phyloP scores from a whole-genome alignment of 2,797 vertebrate species.

The Pagetopsis macropterus region DNA sequence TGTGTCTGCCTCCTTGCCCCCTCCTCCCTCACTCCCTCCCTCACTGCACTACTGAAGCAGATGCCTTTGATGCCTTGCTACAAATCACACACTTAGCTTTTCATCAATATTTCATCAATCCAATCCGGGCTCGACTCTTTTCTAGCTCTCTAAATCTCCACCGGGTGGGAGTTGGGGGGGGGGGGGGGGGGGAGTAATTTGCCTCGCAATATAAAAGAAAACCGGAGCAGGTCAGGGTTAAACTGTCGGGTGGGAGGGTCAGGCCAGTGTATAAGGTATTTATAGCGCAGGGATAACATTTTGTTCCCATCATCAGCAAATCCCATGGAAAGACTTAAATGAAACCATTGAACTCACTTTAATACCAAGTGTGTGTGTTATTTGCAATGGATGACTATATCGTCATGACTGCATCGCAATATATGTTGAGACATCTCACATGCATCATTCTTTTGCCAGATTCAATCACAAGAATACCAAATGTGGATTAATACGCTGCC shows the following conservation, averaged over 20 bases:
- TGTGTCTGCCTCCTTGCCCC: slow-evolving; percentile 15
- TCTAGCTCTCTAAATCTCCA: slow-evolving; percentile 70
- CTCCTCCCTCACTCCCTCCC: slow-evolving; percentile 39
- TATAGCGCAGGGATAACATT: too few relatives aligned
- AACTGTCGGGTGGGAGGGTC: slow-evolving; percentile 15
- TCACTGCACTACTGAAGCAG: slow-evolving; percentile 61
- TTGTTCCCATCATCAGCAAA: neutral
- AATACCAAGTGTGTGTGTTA: neutral
- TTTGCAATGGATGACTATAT: neutral
- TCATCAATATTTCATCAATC: slow-evolving; percentile 86
- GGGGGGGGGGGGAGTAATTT: slow-evolving; percentile 54
- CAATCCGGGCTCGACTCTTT: slow-evolving; percentile 59
- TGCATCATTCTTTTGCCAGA: neutral
- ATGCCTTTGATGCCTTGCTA: slow-evolving; percentile 78
- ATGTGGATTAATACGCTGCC: neutral
- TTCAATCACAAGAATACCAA: neutral
- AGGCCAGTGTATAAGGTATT: neutral
- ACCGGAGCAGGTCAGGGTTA: slow-evolving; percentile 34
- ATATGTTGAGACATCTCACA: neutral
- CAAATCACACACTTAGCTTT: slow-evolving; percentile 85
- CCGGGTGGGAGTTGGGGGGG: slow-evolving; percentile 20
- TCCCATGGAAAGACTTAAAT: neutral
- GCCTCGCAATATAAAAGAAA: slow-evolving; percentile 31
- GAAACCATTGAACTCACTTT: neutral
- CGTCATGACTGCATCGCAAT: neutral